phyloP scores from a whole-genome alignment of 2,888 invertebrate species.

The Rotaria magnacalcarata region DNA sequence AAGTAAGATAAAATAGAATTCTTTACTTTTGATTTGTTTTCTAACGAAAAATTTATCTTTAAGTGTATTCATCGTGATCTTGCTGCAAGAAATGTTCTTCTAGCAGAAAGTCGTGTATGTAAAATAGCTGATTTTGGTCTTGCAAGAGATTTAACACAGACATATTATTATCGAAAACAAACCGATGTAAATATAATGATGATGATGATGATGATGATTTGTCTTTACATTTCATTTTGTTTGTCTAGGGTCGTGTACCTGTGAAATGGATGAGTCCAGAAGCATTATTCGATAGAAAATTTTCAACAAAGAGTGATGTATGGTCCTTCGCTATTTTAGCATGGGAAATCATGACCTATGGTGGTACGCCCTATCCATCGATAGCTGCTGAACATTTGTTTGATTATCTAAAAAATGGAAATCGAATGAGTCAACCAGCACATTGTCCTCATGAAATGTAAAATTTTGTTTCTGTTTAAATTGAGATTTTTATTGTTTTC shows the following conservation, averaged over 20 bases:
- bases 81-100: constrained; percentile 45
- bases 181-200: constrained; percentile 36
- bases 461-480: not conserved
- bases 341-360: constrained; percentile 46
- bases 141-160: constrained; percentile 43
- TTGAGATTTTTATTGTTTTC: not conserved
- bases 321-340: constrained; percentile 45
- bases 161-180: constrained; percentile 44
- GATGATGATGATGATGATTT: not conserved
- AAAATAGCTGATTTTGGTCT: constrained; percentile 46
- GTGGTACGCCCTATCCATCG: constrained; percentile 46
- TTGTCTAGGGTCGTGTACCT: constrained; percentile 38
- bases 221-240: too few species aligned
- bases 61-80: constrained; percentile 44
- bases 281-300: constrained; percentile 41
- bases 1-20: not conserved
- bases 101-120: constrained; percentile 45
- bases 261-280: constrained; percentile 47
- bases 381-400: constrained; percentile 45
- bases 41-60: too few species aligned
- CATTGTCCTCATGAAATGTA: constrained; percentile 43
- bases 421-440: constrained; percentile 42
- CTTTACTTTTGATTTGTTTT: not conserved
- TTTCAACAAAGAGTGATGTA: constrained; percentile 42
- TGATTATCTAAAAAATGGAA: constrained; percentile 46